Conservation (phyloP, 2,113 vertebrate species). For the Saccopteryx leptura region DNA sequence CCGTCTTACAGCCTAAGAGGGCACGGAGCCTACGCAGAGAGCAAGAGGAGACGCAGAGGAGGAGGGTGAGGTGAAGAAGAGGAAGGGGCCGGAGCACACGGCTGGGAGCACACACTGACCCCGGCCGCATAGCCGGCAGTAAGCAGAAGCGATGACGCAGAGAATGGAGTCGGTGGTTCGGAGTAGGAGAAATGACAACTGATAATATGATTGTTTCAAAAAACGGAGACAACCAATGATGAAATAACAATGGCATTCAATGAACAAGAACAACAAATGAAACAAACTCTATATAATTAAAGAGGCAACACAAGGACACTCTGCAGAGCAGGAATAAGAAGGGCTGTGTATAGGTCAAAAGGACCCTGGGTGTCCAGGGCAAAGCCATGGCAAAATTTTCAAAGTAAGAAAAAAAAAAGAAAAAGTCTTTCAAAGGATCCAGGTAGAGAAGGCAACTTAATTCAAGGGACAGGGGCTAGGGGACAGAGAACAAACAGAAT, state of each 20-base stretch:
- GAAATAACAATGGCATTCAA: neutral
- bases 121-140: rapidly evolving
- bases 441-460: neutral
- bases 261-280: neutral
- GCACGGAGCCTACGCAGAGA: rapidly evolving
- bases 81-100: rapidly evolving
- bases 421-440: neutral
- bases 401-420: neutral
- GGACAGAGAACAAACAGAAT: neutral
- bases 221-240: neutral
- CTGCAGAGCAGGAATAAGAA: neutral
- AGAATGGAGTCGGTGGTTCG: rapidly evolving
- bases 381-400: neutral
- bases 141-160: neutral
- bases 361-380: neutral
- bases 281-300: neutral
- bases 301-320: neutral
- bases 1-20: neutral
- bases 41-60: neutral
- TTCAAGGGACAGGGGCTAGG: rapidly evolving
- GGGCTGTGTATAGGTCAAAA: too few relatives aligned
- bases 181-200: neutral
- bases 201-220: neutral
- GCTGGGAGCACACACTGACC: neutral
- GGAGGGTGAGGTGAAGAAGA: rapidly evolving